Conservation (phyloP, 2,113 vertebrate species). For the Anguilla rostrata region DNA sequence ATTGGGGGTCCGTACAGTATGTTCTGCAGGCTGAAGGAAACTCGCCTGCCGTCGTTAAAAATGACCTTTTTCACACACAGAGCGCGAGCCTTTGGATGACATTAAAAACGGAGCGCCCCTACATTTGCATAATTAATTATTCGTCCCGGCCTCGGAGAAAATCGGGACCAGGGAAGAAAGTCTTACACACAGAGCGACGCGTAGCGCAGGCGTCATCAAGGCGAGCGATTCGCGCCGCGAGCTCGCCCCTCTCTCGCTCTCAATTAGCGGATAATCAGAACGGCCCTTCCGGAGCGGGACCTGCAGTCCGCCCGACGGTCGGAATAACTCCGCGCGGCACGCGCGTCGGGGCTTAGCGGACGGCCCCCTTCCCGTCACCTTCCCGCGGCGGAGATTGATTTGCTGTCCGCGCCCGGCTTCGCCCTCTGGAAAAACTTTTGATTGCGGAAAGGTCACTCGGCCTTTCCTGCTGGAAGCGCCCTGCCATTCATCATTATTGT, state of each 20-base stretch:
- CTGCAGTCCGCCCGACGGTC: not conserved
- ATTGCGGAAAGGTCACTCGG: constrained; percentile 56
- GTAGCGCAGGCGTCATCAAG: constrained; percentile 2
- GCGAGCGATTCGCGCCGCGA: not conserved
- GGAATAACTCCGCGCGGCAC: not conserved
- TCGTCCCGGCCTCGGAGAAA: not conserved
- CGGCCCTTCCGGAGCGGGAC: not conserved
- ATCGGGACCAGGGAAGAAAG: not conserved
- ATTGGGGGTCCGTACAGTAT: not conserved
- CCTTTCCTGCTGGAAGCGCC: constrained; percentile 36
- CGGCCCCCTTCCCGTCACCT: constrained; percentile 6
- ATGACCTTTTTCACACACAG: not conserved
- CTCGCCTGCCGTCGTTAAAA: not conserved
- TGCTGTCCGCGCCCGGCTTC: constrained; percentile 19
- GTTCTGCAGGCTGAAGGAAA: not conserved
- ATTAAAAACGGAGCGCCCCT: not conserved
- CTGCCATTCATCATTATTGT: constrained; percentile 52
- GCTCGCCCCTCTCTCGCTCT: constrained; percentile 3
- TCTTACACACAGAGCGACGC: not conserved
- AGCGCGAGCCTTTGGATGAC: not conserved
- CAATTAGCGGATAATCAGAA: constrained; percentile 3
- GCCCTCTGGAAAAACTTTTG: constrained; percentile 41
- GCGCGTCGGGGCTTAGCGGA: not conserved
- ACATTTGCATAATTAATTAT: constrained; percentile 30
- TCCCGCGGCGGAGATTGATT: constrained; percentile 27